A percentile compares a stretch with the other conserved stretches of the same genome.
Conservation (phyloP, 2,797 vertebrate species). For the Trematomus bernacchii region DNA sequence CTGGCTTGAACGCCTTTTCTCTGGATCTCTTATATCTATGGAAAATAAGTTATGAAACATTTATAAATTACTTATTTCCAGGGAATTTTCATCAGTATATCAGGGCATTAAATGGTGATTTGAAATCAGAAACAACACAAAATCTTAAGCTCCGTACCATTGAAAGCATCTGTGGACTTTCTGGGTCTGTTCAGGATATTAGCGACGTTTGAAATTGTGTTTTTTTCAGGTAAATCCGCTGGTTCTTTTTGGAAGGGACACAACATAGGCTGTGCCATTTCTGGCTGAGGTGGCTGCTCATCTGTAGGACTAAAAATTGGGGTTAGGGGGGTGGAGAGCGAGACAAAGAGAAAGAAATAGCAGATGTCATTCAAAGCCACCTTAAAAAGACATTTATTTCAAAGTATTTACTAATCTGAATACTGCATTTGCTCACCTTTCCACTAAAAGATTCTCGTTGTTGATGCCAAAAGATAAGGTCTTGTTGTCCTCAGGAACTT, state of each 20-base stretch:
- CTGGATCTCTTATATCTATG: slow-evolving; percentile 33
- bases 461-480: neutral
- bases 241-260: slow-evolving; percentile 3
- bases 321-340: neutral
- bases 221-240: neutral
- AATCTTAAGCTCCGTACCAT: slow-evolving; percentile 26
- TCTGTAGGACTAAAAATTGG: slow-evolving; percentile 22
- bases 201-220: neutral
- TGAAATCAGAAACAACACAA: neutral
- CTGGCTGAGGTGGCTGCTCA: slow-evolving; percentile 14
- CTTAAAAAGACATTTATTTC: neutral
- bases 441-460: slow-evolving; percentile 2
- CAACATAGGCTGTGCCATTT: neutral
- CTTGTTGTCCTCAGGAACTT: slow-evolving; percentile 25
- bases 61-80: neutral
- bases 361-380: slow-evolving; percentile 2
- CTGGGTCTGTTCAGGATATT: neutral
- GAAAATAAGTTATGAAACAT: neutral
- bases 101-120: neutral
- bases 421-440: slow-evolving; percentile 49
- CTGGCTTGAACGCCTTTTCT: slow-evolving; percentile 14
- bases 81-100: neutral
- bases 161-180: neutral
- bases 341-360: neutral
- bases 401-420: neutral